phyloP scores from a whole-genome alignment of 2,797 vertebrate genomes.

The Arnoldichthys spilopterus region DNA sequence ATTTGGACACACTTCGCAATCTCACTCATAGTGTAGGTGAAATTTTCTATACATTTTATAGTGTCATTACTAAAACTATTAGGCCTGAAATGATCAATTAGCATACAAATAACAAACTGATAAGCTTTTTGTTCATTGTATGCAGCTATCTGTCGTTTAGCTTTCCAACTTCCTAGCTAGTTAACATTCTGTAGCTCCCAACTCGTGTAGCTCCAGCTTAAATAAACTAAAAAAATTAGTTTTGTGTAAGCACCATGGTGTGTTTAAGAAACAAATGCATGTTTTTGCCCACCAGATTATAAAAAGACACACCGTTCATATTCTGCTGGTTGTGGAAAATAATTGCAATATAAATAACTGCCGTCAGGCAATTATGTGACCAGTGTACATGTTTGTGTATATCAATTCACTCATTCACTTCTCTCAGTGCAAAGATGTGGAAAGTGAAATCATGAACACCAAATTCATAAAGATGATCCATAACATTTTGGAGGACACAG shows the following conservation, averaged over 20 bases:
- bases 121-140: too few species aligned
- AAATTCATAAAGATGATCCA: conserved; percentile 71
- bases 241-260: too few species aligned
- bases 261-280: too few species aligned
- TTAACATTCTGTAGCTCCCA: too few species aligned
- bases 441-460: conserved; percentile 59
- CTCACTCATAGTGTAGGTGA: conserved; percentile 51
- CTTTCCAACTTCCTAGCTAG: too few species aligned
- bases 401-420: not conserved
- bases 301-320: too few species aligned
- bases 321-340: too few species aligned
- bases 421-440: conserved; percentile 54
- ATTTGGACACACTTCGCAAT: conserved; percentile 56
- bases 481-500: conserved; percentile 70
- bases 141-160: too few species aligned
- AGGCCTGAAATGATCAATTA: not conserved
- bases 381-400: not conserved
- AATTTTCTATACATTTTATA: not conserved
- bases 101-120: not conserved
- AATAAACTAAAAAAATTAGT: too few species aligned
- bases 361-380: not conserved
- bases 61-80: not conserved
- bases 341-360: too few species aligned
- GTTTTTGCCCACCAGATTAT: too few species aligned
- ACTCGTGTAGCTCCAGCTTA: too few species aligned